Percentiles rank a stretch among this genome's conserved stretches.
These are phyloP conservation scores for Oscheius onirici DNA, from an alignment of 2,888 invertebrate species.

Conservation along the genomic window DNA sequence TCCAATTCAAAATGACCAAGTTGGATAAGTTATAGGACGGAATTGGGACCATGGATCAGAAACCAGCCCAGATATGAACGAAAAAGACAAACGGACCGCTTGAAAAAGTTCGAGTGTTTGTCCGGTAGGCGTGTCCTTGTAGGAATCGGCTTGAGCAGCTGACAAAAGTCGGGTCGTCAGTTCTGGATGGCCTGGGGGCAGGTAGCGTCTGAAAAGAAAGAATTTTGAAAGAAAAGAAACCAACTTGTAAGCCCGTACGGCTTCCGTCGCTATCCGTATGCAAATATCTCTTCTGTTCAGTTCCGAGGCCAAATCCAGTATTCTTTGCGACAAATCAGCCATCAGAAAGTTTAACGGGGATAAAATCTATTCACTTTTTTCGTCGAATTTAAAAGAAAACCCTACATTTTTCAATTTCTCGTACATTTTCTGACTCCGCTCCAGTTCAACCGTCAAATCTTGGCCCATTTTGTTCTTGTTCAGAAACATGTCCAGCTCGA, in stretches of 20 bases:
- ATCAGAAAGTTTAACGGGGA: conserved; percentile 32
- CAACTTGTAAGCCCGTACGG: conserved; percentile 28
- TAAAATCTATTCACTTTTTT: conserved; percentile 26
- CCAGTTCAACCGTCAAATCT: conserved; percentile 14
- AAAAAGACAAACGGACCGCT: conserved; percentile 19
- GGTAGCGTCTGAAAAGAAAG: conserved; percentile 29
- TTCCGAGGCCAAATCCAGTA: conserved; percentile 12
- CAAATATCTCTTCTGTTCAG: conserved; percentile 12
- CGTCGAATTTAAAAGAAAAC: too few species aligned
- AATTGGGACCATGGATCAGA: too few species aligned
- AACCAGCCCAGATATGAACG: background rate
- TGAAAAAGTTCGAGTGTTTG: conserved; percentile 32
- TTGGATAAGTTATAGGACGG: too few species aligned
- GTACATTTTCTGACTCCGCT: conserved; percentile 14
- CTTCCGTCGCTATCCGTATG: conserved; percentile 17
- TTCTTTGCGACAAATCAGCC: conserved; percentile 24
- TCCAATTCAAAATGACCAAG: too few species aligned
- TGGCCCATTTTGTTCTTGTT: background rate
- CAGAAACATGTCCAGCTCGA: conserved; percentile 23
- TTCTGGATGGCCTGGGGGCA: conserved; percentile 36
- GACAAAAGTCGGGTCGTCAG: conserved; percentile 23
- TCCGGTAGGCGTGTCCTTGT: conserved; percentile 22
- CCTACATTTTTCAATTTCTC: conserved; percentile 19
- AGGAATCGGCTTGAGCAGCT: conserved; percentile 26
- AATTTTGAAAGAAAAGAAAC: background rate